Percentiles rank a stretch among this genome's conserved stretches.
Evolutionary conservation across 1,140 invertebrate species (phyloP).

Genomic region (Eupristina koningsbergeri): DNA sequence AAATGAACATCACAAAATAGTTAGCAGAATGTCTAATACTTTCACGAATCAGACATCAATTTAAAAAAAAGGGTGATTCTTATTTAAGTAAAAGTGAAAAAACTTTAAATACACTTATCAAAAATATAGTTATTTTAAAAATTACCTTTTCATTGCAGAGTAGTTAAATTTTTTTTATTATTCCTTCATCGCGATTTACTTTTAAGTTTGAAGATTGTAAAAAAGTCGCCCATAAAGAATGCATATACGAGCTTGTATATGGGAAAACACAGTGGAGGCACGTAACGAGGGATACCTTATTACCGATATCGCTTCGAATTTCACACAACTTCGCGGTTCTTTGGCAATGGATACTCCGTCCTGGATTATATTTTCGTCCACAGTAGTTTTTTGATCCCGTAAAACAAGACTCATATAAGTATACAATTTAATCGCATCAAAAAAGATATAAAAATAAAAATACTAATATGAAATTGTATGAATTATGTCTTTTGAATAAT

Average conservation of each 20-base stretch:
- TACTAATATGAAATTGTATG: background rate
- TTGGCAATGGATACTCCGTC: constrained; percentile 66
- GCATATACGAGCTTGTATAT: constrained; percentile 14
- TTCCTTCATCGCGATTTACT: constrained; percentile 42
- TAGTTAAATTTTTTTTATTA: constrained; percentile 35
- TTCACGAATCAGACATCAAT: background rate
- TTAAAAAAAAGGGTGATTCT: background rate
- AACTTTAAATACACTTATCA: constrained; percentile 9
- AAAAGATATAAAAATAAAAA: constrained; percentile 14
- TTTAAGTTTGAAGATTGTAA: constrained; percentile 44
- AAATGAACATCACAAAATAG: background rate
- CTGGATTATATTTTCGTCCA: constrained; percentile 50
- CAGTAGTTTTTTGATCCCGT: constrained; percentile 40
- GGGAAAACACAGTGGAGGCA: constrained; percentile 35
- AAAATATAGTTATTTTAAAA: constrained; percentile 45
- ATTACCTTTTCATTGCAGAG: constrained; percentile 33
- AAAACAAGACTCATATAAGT: constrained; percentile 19
- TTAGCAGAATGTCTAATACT: background rate
- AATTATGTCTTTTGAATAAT: constrained; percentile 35
- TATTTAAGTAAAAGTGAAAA: background rate
- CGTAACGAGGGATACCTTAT: constrained; percentile 58
- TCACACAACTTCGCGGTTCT: constrained; percentile 68
- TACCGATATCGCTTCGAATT: constrained; percentile 68
- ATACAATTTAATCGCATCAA: constrained; percentile 37
- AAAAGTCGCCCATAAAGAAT: constrained; percentile 41